phyloP scores from a whole-genome alignment of 2,113 vertebrate species.

The Eupsittula cactorum region DNA sequence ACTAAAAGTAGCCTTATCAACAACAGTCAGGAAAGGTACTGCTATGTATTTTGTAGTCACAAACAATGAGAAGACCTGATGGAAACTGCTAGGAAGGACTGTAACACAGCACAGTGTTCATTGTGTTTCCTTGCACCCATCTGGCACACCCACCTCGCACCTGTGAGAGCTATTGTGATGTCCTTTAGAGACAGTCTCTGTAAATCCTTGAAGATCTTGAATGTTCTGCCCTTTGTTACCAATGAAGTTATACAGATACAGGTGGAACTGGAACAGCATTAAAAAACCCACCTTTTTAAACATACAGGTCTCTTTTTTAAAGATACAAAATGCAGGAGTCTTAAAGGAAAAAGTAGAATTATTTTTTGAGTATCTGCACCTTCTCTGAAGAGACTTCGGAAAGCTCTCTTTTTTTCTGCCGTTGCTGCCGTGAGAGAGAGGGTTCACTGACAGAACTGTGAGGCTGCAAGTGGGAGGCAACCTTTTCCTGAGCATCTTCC shows the following conservation, averaged over 20 bases:
- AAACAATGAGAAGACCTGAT: not conserved
- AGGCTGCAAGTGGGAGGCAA: slow-evolving; percentile 36
- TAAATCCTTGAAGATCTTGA: not conserved
- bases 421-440: slow-evolving; percentile 70
- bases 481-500: slow-evolving; percentile 10
- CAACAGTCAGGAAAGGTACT: not conserved
- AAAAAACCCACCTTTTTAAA: not conserved
- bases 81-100: not conserved
- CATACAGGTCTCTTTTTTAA: not conserved
- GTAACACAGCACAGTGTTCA: not conserved
- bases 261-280: not conserved
- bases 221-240: not conserved
- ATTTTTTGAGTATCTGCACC: slow-evolving; percentile 31
- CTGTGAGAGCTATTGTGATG: not conserved
- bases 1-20: not conserved
- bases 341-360: not conserved
- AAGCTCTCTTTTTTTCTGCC: slow-evolving; percentile 67
- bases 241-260: not conserved
- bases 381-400: slow-evolving; percentile 30
- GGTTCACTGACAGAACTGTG: slow-evolving; percentile 73
- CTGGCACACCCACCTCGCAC: not conserved
- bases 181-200: no score
- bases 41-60: not conserved
- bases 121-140: not conserved
- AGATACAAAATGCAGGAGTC: not conserved